Evolutionary conservation across 2,888 invertebrate genomes (phyloP).

Genomic region (Agrenia bidenticulata): DNA sequence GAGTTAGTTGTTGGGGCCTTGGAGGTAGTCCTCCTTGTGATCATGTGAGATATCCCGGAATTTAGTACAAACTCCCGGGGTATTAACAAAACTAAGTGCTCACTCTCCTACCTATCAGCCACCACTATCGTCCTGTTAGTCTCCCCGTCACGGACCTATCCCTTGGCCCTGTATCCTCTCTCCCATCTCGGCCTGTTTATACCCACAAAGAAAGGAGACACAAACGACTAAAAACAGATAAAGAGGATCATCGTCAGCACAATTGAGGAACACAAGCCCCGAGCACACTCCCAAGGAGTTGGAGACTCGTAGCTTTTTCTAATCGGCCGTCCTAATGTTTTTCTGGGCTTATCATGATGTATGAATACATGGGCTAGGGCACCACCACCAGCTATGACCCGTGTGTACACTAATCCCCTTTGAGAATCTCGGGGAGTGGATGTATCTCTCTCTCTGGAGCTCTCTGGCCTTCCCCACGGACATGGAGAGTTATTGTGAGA

Average conservation of each 20-base stretch:
- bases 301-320: not conserved
- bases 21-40: too few species aligned
- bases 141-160: not conserved
- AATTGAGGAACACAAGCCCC: not conserved
- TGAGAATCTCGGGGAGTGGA: not conserved
- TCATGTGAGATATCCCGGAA: not conserved
- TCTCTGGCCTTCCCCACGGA: not conserved
- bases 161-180: not conserved
- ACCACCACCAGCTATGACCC: not conserved
- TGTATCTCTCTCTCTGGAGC: not conserved
- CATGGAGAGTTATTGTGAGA: constrained; percentile 15
- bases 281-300: not conserved
- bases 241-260: constrained; percentile 10
- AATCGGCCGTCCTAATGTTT: constrained; percentile 10
- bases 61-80: constrained; percentile 9
- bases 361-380: not conserved
- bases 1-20: too few species aligned
- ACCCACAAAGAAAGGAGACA: not conserved
- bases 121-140: not conserved
- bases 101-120: not conserved
- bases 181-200: not conserved
- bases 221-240: constrained; percentile 1
- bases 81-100: constrained; percentile 1
- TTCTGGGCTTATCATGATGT: not conserved
- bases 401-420: not conserved